These are phyloP conservation scores for Esox lucius DNA, from an alignment of 2,797 vertebrate genomes.

Conservation along the genomic window DNA sequence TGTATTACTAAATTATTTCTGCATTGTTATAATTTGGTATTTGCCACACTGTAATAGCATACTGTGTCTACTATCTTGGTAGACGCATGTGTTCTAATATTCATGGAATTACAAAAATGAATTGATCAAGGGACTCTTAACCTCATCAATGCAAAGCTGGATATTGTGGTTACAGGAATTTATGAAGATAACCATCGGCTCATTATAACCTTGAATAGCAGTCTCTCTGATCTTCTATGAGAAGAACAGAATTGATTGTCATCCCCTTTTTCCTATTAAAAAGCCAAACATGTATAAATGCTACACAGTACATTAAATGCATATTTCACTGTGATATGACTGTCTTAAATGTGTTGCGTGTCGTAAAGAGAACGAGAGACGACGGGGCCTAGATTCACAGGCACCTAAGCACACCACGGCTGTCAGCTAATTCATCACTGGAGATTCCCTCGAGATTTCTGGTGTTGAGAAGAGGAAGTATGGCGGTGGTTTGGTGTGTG, in stretches of 20 bases:
- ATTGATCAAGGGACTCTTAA: background rate
- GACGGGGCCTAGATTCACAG: conserved; percentile 36
- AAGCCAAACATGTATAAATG: background rate
- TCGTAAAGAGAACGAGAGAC: conserved; percentile 7
- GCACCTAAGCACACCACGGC: conserved; percentile 31
- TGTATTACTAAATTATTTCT: background rate
- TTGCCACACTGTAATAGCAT: background rate
- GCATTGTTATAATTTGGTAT: background rate
- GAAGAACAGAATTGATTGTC: background rate
- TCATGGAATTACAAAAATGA: background rate
- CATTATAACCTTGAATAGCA: background rate
- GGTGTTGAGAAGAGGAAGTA: conserved; percentile 21
- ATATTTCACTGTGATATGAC: conserved; percentile 4
- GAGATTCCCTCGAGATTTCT: conserved; percentile 29
- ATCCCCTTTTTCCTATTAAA: background rate
- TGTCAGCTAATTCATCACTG: conserved; percentile 52
- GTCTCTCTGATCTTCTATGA: background rate
- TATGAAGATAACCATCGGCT: background rate
- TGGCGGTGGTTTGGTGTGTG: background rate
- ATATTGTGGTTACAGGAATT: background rate
- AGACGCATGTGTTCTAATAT: background rate
- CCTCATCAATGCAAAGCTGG: background rate
- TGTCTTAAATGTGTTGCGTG: background rate
- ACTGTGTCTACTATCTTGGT: background rate
- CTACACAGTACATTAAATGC: conserved; percentile 25